Evolutionary conservation across 2,797 vertebrate genomes (phyloP), one percentile per base, ranked within the genome.

Genomic region (Chaetodon trifasciatus): DNA sequence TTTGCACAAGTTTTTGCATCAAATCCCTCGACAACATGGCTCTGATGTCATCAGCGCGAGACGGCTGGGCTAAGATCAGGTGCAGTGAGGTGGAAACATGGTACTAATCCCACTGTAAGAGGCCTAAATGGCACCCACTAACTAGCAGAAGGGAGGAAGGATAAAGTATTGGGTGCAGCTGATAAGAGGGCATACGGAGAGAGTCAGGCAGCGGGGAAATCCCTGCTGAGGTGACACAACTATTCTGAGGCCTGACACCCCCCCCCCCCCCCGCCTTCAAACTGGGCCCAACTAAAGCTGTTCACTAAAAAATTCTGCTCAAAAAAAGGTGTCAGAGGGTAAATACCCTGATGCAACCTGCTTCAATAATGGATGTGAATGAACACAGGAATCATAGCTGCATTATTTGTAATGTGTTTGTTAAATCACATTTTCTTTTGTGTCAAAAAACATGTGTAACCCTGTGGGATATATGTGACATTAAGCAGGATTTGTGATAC

Each of bases 11-110:
- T 58, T 68, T 35, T 85, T 52, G 21, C 37, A 8, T 40, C 76
- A 79, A 83, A 85, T 74, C 63, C 65, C 64, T 50, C 32, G 63
- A 86, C 72, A 70, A 88, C 81, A 66, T 56, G 72, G 69, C 57
- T 72, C 69, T 86, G 83, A 90, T 74, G 90, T 90, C 88, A 86
- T 89, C 39, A 79, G 17, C 17, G 21, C 24, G 80, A 81, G 86
- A 79, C 63, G 13, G 66, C 74, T 83, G 52, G 74, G 64, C 68
- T 17, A 21, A 87, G 85, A 90, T 87, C 82, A 86, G 81, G 78
- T 68, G 79, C 68, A 12, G 24, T 32, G 52, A 81, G 68, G 56
- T 86, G 60, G 53, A 86, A 85, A 76, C 75, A 44, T 61, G 72
- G 78, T 73, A 72, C 71, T 90, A 91, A 89, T 82, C 86, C 65